A percentile compares a stretch with the other conserved stretches of the same genome.
phyloP scores from a whole-genome alignment of 2,888 invertebrate species.

The Nomada flava region DNA sequence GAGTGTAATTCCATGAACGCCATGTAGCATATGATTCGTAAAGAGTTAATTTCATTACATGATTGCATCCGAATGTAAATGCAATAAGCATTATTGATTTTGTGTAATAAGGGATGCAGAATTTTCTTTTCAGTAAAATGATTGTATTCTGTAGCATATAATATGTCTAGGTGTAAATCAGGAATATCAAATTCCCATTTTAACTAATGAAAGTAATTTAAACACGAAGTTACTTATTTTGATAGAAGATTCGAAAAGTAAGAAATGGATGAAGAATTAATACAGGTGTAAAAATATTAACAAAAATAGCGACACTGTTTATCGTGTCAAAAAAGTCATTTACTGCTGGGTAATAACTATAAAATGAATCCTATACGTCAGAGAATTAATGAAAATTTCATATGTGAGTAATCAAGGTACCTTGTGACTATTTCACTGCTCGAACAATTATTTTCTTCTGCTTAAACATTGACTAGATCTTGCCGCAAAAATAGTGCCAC shows the following conservation, averaged over 20 bases:
- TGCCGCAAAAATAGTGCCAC: constrained; percentile 22
- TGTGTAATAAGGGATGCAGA: constrained; percentile 27
- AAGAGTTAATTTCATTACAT: constrained; percentile 37
- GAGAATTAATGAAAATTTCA: constrained; percentile 33
- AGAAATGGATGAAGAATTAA: constrained; percentile 22
- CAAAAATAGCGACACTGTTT: constrained; percentile 29
- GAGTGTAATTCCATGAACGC: constrained; percentile 31
- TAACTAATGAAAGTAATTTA: constrained; percentile 60
- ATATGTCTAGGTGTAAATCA: constrained; percentile 46
- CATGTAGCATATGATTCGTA: constrained; percentile 13
- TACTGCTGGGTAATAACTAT: constrained; percentile 34
- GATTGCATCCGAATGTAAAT: constrained; percentile 30
- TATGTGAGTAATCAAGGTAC: constrained; percentile 38
- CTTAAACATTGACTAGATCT: constrained; percentile 43
- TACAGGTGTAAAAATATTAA: constrained; percentile 37
- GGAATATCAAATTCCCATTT: constrained; percentile 32
- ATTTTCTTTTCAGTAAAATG: constrained; percentile 29
- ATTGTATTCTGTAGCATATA: constrained; percentile 44
- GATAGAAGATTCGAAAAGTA: constrained; percentile 20
- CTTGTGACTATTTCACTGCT: constrained; percentile 40
- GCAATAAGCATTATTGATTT: constrained; percentile 28
- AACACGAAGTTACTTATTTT: constrained; percentile 43
- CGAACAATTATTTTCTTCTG: constrained; percentile 35
- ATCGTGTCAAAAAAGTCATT: constrained; percentile 25
- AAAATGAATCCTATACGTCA: constrained; percentile 25